phyloP scores from a whole-genome alignment of 2,113 vertebrate genomes.

The Eulemur macaco region DNA sequence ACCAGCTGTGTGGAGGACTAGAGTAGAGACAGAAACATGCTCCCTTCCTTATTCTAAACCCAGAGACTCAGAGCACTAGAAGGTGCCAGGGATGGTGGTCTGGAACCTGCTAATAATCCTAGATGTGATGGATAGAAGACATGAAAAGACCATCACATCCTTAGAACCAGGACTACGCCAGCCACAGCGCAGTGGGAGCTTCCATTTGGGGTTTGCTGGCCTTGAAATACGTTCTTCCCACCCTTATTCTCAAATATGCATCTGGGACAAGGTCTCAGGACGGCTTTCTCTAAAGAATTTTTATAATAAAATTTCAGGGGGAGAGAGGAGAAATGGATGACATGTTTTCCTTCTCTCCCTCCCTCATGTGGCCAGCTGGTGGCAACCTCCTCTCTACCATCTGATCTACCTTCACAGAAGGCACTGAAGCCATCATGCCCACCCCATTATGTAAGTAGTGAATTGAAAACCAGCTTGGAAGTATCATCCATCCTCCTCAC shows the following conservation, averaged over 20 bases:
- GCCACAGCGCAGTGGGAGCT: not conserved
- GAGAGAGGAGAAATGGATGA: not conserved
- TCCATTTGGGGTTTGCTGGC: not conserved
- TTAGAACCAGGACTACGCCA: not conserved
- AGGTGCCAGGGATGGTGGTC: no score
- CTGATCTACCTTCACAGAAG: not conserved
- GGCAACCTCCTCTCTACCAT: not conserved
- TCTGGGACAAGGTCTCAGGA: not conserved
- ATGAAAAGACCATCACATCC: not conserved
- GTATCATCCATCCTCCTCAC: not conserved
- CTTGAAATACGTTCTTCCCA: not conserved
- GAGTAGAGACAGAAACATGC: not conserved
- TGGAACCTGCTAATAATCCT: not conserved
- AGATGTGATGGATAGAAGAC: not conserved
- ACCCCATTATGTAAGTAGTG: not conserved
- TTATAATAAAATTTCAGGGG: not conserved
- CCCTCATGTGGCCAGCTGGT: not conserved
- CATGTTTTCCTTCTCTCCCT: not conserved
- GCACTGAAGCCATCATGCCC: accelerated
- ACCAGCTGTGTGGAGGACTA: not conserved
- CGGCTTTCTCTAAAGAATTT: not conserved
- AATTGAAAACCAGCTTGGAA: not conserved
- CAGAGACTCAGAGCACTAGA: not conserved
- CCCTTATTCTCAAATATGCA: not conserved
- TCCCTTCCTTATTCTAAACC: not conserved